Conservation (phyloP, 2,888 invertebrate species). For the Lepidocyrtoides sp. region DNA sequence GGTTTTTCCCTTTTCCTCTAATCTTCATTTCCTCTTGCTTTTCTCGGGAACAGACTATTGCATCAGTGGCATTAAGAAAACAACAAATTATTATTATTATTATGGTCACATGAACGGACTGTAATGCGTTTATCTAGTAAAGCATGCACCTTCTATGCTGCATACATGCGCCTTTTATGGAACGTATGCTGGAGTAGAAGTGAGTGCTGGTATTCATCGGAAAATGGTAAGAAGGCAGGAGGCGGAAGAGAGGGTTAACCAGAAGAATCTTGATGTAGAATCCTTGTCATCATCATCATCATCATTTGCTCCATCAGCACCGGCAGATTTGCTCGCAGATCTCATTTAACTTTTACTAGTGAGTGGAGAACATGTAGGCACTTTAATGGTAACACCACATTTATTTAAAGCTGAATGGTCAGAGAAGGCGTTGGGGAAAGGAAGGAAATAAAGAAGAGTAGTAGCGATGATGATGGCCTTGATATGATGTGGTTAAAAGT, state of each 20-base stretch:
- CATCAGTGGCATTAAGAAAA: not conserved
- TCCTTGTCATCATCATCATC: conserved; percentile 37
- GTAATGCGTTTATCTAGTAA: not conserved
- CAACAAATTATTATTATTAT: conserved; percentile 58
- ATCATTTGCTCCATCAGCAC: not conserved
- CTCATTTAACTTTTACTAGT: not conserved
- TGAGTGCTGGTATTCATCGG: too few species aligned
- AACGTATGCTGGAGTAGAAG: too few species aligned
- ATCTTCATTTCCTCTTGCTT: conserved; percentile 42
- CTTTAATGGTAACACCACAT: not conserved
- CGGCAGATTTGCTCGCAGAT: conserved; percentile 13
- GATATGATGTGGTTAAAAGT: not conserved
- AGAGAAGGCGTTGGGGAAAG: not conserved
- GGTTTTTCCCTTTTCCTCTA: conserved; percentile 42
- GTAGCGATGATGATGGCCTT: not conserved
- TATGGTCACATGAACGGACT: not conserved
- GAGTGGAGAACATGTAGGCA: not conserved
- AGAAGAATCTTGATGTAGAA: conserved; percentile 59
- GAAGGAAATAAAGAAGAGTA: conserved; percentile 57
- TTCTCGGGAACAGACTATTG: conserved; percentile 41
- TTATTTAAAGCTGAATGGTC: not conserved
- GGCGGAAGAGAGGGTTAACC: conserved; percentile 64
- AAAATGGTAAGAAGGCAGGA: not conserved
- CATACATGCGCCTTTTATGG: too few species aligned
- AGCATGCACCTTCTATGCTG: not conserved